Conservation (phyloP, 2,797 vertebrate genomes). For the Scleropages formosus region DNA sequence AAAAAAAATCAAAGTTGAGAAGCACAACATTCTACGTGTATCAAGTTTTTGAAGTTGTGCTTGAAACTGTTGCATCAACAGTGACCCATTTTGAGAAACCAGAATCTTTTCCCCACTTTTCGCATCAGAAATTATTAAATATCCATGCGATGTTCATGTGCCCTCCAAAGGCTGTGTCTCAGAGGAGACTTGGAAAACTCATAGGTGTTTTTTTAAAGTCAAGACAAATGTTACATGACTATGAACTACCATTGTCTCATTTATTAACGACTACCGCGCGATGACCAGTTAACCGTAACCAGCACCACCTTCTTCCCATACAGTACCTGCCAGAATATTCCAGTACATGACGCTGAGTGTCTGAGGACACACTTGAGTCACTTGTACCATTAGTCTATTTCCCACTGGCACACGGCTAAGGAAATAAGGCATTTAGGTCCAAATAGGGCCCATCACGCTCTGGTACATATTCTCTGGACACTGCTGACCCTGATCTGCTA, state of each 20-base stretch:
- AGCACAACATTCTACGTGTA: neutral
- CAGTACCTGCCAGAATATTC: neutral
- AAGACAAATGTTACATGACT: conserved; percentile 17
- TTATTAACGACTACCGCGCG: conserved; percentile 17
- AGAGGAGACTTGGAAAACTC: conserved; percentile 18
- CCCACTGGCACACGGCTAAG: neutral
- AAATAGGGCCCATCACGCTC: neutral
- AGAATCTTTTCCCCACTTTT: neutral
- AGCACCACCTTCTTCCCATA: neutral
- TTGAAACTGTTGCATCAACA: neutral
- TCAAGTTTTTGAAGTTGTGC: neutral
- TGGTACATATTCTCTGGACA: neutral
- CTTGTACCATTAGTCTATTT: neutral
- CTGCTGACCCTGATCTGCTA: conserved; percentile 2
- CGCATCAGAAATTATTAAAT: conserved; percentile 2
- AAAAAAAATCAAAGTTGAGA: no score
- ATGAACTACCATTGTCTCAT: neutral
- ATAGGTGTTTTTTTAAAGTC: conserved; percentile 10
- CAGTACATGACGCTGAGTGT: neutral
- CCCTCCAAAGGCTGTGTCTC: neutral
- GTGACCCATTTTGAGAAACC: neutral
- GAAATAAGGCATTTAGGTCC: neutral
- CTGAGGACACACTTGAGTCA: neutral
- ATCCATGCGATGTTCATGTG: neutral
- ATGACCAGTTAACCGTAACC: conserved; percentile 4